Percentiles rank a stretch among this genome's conserved stretches.
Evolutionary conservation across 1,140 invertebrate genomes (phyloP).

Genomic region (Archegozetes longisetosus): DNA sequence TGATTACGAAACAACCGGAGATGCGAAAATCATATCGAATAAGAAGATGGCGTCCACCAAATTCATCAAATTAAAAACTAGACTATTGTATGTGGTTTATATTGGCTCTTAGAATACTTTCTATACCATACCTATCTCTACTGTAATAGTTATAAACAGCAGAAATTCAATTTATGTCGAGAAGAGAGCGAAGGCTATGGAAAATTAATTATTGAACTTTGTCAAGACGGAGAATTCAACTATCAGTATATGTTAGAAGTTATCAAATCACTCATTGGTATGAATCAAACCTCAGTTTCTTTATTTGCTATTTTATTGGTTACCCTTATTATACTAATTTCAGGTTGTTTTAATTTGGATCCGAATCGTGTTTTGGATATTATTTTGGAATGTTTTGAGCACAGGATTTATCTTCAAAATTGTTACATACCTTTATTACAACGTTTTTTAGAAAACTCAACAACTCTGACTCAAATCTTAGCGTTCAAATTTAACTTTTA

Average conservation of each 20-base stretch:
- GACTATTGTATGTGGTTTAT: constrained; percentile 69
- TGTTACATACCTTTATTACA: constrained; percentile 69
- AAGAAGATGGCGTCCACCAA: constrained; percentile 78
- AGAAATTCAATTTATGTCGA: constrained; percentile 94
- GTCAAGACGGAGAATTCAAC: constrained; percentile 54
- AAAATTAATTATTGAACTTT: constrained; percentile 90
- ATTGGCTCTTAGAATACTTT: constrained; percentile 10
- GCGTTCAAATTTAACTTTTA: constrained; percentile 83
- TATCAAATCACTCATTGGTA: constrained; percentile 83
- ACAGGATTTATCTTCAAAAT: constrained; percentile 40
- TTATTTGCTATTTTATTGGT: background rate
- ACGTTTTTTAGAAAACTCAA: constrained; percentile 55
- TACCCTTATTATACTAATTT: constrained; percentile 24
- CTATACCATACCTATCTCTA: background rate
- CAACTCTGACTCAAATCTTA: constrained; percentile 77
- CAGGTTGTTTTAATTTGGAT: constrained; percentile 96
- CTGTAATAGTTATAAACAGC: constrained; percentile 78
- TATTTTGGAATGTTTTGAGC: constrained; percentile 91
- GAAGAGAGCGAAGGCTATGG: constrained; percentile 99
- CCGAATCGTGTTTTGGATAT: constrained; percentile 94
- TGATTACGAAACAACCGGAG: constrained; percentile 81
- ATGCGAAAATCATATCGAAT: constrained; percentile 77
- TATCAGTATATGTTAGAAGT: constrained; percentile 53
- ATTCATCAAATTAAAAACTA: constrained; percentile 95
- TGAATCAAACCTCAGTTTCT: background rate